Conservation (phyloP, 2,888 invertebrate genomes). For the Herminia tarsipennalis region DNA sequence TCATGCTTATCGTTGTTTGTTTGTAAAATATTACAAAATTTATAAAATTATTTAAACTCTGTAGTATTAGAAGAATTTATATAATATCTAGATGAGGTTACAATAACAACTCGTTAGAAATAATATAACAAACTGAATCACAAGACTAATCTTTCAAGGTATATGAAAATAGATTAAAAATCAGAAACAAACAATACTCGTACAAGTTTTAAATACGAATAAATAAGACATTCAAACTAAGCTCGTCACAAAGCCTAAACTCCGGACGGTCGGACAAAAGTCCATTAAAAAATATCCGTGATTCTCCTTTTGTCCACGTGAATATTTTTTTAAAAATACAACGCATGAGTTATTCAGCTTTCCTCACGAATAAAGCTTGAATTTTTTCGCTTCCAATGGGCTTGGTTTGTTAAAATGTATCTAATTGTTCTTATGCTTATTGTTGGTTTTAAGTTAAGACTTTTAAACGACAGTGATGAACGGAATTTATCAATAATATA, state of each 20-base stretch:
- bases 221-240: conserved; percentile 5
- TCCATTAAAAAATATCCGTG: conserved; percentile 25
- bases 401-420: conserved; percentile 6
- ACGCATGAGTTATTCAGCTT: conserved; percentile 16
- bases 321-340: conserved; percentile 28
- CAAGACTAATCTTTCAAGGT: neutral
- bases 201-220: neutral
- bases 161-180: neutral
- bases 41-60: no score
- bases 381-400: conserved; percentile 8
- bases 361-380: conserved; percentile 12
- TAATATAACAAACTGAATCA: no score
- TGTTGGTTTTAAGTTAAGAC: no score
- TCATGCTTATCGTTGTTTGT: no score
- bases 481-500: no score
- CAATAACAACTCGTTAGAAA: neutral
- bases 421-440: no score
- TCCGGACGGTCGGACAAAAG: conserved; percentile 19
- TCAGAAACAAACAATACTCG: neutral
- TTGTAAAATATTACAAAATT: no score
- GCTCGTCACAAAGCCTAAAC: conserved; percentile 23
- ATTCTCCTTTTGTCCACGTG: conserved; percentile 22
- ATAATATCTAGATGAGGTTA: neutral
- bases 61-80: no score
- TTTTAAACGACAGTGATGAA: no score